Base-by-base conservation (phyloP, 1,140 invertebrate species). In the Lordiphosa stackelbergi region DNA sequence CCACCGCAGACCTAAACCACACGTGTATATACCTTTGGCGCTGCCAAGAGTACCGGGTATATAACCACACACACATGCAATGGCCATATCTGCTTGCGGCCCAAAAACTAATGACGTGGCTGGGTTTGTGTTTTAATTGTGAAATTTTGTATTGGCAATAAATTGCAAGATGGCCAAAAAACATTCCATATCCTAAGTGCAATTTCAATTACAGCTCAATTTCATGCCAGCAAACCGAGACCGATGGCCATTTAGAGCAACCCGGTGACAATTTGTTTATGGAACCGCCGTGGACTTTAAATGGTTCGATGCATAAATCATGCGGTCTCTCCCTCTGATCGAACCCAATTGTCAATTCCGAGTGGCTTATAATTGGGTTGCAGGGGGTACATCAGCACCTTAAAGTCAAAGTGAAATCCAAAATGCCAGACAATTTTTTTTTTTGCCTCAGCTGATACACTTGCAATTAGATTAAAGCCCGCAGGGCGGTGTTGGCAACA, bases 161-260 rank as follows among this genome's bases (percentile, higher is more conserved):
- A 79, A 79, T 79, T 79, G 77, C 68, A 61, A 75, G 75, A 79
- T 79, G 75, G 77, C 75, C 71, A 79, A 81, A 79, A 79, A 55
- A 38, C 37, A 24, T 59, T 73, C 58, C 63, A 59, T 68, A 71
- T 79, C 74, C 74, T 81, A 71, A 71, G 55, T 53, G 53, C 77
- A 72, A 58, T 83, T 69, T 83, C 78, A 81, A 83, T 83, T 83
- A 83, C 78, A 83, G 73, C 77, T 83, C 77, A 83, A 83, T 83
- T 83, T 83, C 77, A 74, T 66, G 70, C 61, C 46, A 62, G 53
- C 56, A 41, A 37, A 28, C 54, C 58, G 62, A 48, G 62, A 66
- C 53, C 64, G 49, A 69, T 70, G 49, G 61, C 77, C 77, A 84
- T 83, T 83, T 83, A 84, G 68, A 83, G 77, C 24, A 70, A 65